A percentile compares a stretch with the other conserved stretches of the same genome.
These are phyloP conservation scores for Anadara kagoshimensis DNA, from an alignment of 1,140 invertebrate species.

Conservation along the genomic window DNA sequence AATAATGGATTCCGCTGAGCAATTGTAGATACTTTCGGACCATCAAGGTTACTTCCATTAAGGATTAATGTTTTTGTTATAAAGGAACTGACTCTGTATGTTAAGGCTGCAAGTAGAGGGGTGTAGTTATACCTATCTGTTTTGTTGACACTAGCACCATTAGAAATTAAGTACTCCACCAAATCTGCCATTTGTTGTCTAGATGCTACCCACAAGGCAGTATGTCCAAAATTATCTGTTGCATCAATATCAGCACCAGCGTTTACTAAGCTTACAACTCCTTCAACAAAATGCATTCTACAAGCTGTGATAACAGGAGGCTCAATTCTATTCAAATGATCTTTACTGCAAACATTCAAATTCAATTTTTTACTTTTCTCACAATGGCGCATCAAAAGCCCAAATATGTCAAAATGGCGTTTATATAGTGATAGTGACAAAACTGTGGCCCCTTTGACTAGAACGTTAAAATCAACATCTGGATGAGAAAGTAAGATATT, in stretches of 20 bases:
- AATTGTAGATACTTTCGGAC: constrained; percentile 42
- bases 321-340: constrained; percentile 62
- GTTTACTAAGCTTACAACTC: constrained; percentile 59
- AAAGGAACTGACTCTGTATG: constrained; percentile 62
- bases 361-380: constrained; percentile 60
- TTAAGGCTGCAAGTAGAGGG: constrained; percentile 62
- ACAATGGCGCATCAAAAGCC: constrained; percentile 63
- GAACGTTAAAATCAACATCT: constrained; percentile 66
- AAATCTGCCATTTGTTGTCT: constrained; percentile 66
- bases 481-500: constrained; percentile 64
- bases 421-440: constrained; percentile 66
- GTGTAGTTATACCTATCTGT: constrained; percentile 61
- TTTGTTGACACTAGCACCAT: constrained; percentile 69
- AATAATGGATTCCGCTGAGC: constrained; percentile 64
- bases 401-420: constrained; percentile 64
- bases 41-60: constrained; percentile 63
- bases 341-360: constrained; percentile 67
- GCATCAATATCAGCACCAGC: constrained; percentile 68
- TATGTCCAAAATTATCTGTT: constrained; percentile 64
- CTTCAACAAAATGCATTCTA: constrained; percentile 66
- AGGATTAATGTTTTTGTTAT: constrained; percentile 64
- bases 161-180: constrained; percentile 64
- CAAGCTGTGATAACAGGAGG: constrained; percentile 70
- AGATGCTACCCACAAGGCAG: constrained; percentile 67
- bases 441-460: constrained; percentile 65